phyloP scores from a whole-genome alignment of 2,797 vertebrate species.

The Mallotus villosus region DNA sequence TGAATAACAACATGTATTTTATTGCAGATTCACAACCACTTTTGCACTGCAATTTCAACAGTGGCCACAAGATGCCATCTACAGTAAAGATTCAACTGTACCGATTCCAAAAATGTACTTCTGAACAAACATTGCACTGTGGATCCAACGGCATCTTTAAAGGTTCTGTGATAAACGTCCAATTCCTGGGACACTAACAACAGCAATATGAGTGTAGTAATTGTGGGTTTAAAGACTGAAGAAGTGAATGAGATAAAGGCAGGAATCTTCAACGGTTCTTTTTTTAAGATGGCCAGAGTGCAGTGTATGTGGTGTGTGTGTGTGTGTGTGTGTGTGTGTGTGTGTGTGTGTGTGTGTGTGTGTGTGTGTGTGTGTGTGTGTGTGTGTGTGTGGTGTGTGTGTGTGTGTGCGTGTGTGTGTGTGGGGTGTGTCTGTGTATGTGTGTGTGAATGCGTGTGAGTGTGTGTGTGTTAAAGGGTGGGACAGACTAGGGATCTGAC shows the following conservation, averaged over 20 bases:
- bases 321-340: too few species aligned
- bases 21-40: background rate
- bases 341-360: too few species aligned
- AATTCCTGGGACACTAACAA: background rate
- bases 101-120: background rate
- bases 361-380: too few species aligned
- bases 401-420: too few species aligned
- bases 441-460: too few species aligned
- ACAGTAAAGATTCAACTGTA: background rate
- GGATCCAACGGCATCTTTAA: background rate
- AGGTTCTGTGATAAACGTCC: background rate
- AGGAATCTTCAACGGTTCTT: background rate
- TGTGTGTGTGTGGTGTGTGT: too few species aligned
- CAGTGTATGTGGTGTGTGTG: background rate
- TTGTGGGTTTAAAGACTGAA: background rate
- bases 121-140: background rate
- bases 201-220: background rate
- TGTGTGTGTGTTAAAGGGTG: constrained; percentile 30
- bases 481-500: constrained; percentile 23
- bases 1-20: constrained; percentile 29
- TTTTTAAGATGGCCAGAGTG: background rate
- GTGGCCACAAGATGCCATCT: constrained; percentile 2
- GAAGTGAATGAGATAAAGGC: background rate
- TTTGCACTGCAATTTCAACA: background rate
- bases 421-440: too few species aligned